A percentile compares a stretch with the other conserved stretches of the same genome.
Conservation (phyloP, 2,797 vertebrate species). For the Echiichthys vipera region DNA sequence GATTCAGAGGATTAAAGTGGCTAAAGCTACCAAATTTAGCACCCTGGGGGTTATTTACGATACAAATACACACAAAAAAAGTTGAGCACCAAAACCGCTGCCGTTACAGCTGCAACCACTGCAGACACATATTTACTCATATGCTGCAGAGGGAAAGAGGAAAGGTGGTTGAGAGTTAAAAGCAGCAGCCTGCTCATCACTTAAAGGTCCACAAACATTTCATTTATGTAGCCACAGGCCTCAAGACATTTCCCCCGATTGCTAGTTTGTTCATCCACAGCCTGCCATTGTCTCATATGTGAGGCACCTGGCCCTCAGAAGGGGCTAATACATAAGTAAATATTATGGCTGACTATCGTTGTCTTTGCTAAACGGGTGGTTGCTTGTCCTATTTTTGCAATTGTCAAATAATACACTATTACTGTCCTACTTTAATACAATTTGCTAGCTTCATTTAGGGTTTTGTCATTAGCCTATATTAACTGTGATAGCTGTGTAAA, state of each 20-base stretch:
- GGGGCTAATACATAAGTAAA: neutral
- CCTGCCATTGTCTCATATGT: neutral
- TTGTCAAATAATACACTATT: too few relatives aligned
- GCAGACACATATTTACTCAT: constrained; percentile 4
- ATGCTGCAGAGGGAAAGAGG: constrained; percentile 1
- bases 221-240: neutral
- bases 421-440: too few relatives aligned
- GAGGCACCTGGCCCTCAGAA: neutral
- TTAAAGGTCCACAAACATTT: constrained; percentile 39
- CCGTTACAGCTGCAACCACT: constrained; percentile 54
- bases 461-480: too few relatives aligned
- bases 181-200: neutral
- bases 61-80: constrained; percentile 3
- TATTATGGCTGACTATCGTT: too few relatives aligned
- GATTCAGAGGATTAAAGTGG: constrained; percentile 45
- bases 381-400: too few relatives aligned
- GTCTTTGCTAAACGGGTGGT: neutral
- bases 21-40: constrained; percentile 58
- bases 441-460: too few relatives aligned
- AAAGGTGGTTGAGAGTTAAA: constrained; percentile 4
- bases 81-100: constrained; percentile 47
- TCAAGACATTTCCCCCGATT: neutral
- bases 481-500: too few relatives aligned
- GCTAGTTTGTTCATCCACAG: neutral
- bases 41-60: constrained; percentile 25